Conservation (phyloP, 2,113 vertebrate species). For the Axis porcinus region DNA sequence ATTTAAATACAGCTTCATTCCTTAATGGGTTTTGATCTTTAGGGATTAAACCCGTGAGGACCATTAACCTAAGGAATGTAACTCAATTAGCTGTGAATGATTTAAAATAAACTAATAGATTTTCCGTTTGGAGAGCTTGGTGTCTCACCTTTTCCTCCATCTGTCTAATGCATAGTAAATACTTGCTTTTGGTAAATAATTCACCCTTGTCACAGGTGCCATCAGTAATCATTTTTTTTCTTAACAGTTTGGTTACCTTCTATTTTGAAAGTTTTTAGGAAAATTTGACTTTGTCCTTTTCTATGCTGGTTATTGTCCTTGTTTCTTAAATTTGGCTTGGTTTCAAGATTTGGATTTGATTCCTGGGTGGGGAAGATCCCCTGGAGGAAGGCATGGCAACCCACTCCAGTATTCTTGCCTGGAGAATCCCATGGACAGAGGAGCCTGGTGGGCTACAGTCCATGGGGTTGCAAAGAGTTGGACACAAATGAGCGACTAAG, state of each 20-base stretch:
- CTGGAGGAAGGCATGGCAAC: background rate
- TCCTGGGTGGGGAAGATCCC: background rate
- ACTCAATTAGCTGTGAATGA: conserved; percentile 39
- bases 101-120: conserved; percentile 29
- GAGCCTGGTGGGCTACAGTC: background rate
- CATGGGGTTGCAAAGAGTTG: background rate
- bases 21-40: conserved; percentile 2
- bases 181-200: background rate
- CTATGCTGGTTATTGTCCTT: background rate
- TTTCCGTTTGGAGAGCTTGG: background rate
- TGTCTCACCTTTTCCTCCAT: background rate
- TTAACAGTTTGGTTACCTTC: background rate
- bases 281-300: background rate
- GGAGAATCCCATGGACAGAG: background rate
- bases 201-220: background rate
- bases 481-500: background rate
- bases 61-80: conserved; percentile 26
- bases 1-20: conserved; percentile 20
- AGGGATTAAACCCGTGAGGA: conserved; percentile 25
- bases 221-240: background rate
- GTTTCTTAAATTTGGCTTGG: background rate
- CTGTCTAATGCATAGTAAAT: background rate
- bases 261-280: background rate
- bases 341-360: background rate
- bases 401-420: background rate